phyloP scores from a whole-genome alignment of 37 sponge, comb jelly and placozoan genomes.

The Haliclona indistincta region DNA sequence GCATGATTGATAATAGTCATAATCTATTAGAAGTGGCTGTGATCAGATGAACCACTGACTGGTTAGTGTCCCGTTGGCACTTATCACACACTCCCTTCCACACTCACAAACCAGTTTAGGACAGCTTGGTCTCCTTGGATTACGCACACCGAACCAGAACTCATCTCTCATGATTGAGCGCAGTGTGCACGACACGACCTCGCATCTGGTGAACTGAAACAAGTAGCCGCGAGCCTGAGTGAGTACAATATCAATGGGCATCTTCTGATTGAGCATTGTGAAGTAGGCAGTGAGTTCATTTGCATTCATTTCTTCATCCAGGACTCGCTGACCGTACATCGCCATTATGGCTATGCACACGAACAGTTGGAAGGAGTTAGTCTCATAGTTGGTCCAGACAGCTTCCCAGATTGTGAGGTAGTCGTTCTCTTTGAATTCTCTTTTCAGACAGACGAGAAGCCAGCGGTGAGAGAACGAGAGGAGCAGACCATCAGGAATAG shows the following conservation, averaged over 20 bases:
- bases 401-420: conserved; percentile 74
- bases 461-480: conserved; percentile 86
- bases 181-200: conserved; percentile 36
- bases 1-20: too few relatives aligned
- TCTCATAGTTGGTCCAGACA: conserved; percentile 63
- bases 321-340: conserved; percentile 74
- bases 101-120: conserved; percentile 29
- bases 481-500: conserved; percentile 31
- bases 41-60: too few relatives aligned
- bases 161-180: conserved; percentile 11
- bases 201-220: conserved; percentile 35
- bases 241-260: conserved; percentile 71
- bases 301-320: conserved; percentile 51
- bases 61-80: too few relatives aligned
- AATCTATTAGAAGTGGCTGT: too few relatives aligned
- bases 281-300: conserved; percentile 77
- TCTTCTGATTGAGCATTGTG: conserved; percentile 47
- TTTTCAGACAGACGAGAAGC: conserved; percentile 82
- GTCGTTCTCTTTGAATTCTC: conserved; percentile 72
- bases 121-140: too few relatives aligned
- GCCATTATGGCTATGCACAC: conserved; percentile 78
- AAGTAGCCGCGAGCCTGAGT: conserved; percentile 79
- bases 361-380: conserved; percentile 71
- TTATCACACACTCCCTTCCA: too few relatives aligned
- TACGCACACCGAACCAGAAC: too few relatives aligned